These are phyloP conservation scores for Octopus bimaculoides DNA, from an alignment of 1,140 invertebrate species.

Conservation along the genomic window DNA sequence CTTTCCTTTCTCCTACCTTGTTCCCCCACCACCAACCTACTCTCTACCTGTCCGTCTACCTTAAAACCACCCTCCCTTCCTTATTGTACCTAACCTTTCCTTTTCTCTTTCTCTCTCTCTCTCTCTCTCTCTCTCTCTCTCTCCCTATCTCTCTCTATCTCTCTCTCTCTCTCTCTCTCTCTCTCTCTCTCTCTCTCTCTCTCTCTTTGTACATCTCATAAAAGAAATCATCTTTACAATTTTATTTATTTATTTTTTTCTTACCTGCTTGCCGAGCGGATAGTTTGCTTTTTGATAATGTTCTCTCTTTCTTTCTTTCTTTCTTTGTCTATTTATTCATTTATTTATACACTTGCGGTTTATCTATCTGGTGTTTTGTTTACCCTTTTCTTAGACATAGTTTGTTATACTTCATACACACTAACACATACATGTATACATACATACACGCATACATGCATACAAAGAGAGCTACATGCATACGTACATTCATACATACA, in stretches of 20 bases:
- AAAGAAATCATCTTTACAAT: not conserved
- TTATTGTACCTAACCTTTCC: not conserved
- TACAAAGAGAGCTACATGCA: not conserved
- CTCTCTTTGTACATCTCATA: not conserved
- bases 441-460: not conserved
- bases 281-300: not conserved
- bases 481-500: conserved; percentile 11
- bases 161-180: not conserved
- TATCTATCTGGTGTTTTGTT: not conserved
- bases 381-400: not conserved
- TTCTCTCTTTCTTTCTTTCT: not conserved
- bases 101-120: conserved; percentile 13
- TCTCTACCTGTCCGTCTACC: not conserved
- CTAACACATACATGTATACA: not conserved
- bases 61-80: not conserved
- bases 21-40: not conserved
- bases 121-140: conserved; percentile 4
- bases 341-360: not conserved
- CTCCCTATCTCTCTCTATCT: not conserved
- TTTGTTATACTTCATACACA: not conserved
- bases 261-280: not conserved
- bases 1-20: not conserved
- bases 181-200: not conserved
- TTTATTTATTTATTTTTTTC: not conserved
- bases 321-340: not conserved